Conservation (phyloP, 2,113 vertebrate genomes). For the Bolborhynchus lineola region DNA sequence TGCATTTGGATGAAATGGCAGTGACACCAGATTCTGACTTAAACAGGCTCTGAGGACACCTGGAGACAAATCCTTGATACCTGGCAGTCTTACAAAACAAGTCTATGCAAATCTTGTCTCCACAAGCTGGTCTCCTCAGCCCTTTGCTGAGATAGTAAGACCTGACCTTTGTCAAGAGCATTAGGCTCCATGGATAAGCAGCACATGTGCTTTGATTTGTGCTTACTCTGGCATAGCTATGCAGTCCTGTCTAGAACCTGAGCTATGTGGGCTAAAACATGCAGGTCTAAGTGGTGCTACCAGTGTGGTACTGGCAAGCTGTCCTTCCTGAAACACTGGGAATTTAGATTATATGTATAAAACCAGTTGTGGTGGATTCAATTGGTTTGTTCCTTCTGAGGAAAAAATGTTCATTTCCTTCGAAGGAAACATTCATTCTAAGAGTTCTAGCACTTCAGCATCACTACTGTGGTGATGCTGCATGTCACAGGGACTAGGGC, state of each 20-base stretch:
- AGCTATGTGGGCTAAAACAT: neutral
- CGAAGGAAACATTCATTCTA: neutral
- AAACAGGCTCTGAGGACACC: neutral
- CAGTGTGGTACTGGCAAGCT: neutral
- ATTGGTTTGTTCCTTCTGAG: neutral
- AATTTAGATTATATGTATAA: neutral
- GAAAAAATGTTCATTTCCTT: neutral
- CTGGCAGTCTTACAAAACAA: neutral
- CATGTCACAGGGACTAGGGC: neutral
- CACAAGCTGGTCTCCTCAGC: rapidly evolving
- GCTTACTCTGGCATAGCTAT: neutral
- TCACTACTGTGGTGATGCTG: neutral
- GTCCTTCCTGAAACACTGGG: neutral
- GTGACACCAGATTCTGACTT: neutral
- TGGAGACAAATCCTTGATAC: neutral
- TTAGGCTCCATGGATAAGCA: neutral
- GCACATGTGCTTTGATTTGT: neutral
- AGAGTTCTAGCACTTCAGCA: neutral
- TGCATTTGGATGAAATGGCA: neutral
- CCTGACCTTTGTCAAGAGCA: neutral
- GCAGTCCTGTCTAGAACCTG: neutral
- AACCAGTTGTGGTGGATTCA: neutral
- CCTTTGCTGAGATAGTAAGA: neutral
- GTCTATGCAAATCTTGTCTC: neutral
- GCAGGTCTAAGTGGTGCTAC: neutral